Conservation (phyloP, 1,140 invertebrate genomes). For the Drosophila bipectinata region DNA sequence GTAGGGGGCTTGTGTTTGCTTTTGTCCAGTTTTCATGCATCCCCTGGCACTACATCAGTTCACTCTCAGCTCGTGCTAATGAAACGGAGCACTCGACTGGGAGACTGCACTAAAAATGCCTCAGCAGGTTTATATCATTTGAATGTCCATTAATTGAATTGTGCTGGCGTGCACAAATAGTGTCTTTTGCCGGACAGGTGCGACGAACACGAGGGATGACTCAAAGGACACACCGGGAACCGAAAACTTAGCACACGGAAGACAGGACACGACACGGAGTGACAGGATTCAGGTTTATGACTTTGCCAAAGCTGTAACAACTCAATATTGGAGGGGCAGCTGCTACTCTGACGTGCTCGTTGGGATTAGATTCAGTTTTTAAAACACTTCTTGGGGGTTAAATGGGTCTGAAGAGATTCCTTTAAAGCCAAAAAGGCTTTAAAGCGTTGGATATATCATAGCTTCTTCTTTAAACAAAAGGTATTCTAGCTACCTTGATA, state of each 20-base stretch:
- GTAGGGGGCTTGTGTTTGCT: conserved; percentile 7
- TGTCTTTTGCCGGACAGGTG: conserved; percentile 9
- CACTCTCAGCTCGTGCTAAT: conserved; percentile 54
- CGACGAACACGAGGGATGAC: conserved; percentile 2
- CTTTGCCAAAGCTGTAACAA: conserved; percentile 12
- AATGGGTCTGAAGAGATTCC: background rate
- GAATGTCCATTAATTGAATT: conserved; percentile 82
- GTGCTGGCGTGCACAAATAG: conserved; percentile 50
- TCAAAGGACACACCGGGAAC: conserved; percentile 1
- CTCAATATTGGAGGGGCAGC: conserved; percentile 11
- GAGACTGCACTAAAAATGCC: conserved; percentile 70
- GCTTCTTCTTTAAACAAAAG: background rate
- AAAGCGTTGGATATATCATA: background rate
- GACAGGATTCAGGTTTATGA: conserved; percentile 10
- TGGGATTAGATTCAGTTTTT: background rate
- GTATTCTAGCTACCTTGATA: too few species aligned
- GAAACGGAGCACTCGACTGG: conserved; percentile 47
- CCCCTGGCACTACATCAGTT: conserved; percentile 55
- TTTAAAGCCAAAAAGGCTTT: background rate
- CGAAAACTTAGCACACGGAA: conserved; percentile 10
- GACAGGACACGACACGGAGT: conserved; percentile 1
- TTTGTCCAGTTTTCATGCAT: conserved; percentile 38
- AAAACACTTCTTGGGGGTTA: background rate
- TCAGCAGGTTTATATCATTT: conserved; percentile 74
- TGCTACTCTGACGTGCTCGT: background rate